Conservation (phyloP, 1,140 invertebrate genomes). For the Anthonomus grandis region DNA sequence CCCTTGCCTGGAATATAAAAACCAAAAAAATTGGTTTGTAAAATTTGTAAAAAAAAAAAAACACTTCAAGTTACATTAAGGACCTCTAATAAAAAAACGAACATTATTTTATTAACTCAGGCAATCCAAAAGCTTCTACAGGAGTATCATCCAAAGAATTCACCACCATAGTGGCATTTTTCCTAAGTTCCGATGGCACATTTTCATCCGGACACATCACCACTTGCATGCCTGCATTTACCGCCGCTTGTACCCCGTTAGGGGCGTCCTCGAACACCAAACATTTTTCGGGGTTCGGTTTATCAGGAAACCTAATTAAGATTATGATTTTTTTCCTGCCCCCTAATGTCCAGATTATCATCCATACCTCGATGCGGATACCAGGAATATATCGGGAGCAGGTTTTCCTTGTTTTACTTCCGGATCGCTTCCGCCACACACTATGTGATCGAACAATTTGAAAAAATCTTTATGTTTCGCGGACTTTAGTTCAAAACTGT, state of each 20-base stretch:
- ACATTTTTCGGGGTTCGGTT: slow-evolving; percentile 60
- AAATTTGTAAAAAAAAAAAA: too few relatives aligned
- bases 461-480: slow-evolving; percentile 72
- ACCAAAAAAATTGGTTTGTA: neutral
- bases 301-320: slow-evolving; percentile 56
- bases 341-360: neutral
- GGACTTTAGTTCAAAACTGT: slow-evolving; percentile 77
- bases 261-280: slow-evolving; percentile 93
- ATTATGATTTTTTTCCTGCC: slow-evolving; percentile 44
- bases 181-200: slow-evolving; percentile 38
- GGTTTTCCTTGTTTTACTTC: slow-evolving; percentile 91
- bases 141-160: slow-evolving; percentile 70
- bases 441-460: slow-evolving; percentile 75
- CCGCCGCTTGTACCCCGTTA: slow-evolving; percentile 80
- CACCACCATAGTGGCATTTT: slow-evolving; percentile 65
- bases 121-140: slow-evolving; percentile 73
- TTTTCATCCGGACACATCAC: slow-evolving; percentile 59
- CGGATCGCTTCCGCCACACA: slow-evolving; percentile 81
- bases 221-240: slow-evolving; percentile 83
- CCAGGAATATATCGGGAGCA: slow-evolving; percentile 86
- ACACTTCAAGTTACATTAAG: too few relatives aligned
- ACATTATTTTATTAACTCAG: slow-evolving; percentile 49
- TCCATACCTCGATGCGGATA: slow-evolving; percentile 75
- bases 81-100: too few relatives aligned
- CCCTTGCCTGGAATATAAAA: too few relatives aligned